Percentiles rank a stretch among this genome's conserved stretches.
Conservation (phyloP, 2,797 vertebrate genomes). For the Notolabrus celidotus region DNA sequence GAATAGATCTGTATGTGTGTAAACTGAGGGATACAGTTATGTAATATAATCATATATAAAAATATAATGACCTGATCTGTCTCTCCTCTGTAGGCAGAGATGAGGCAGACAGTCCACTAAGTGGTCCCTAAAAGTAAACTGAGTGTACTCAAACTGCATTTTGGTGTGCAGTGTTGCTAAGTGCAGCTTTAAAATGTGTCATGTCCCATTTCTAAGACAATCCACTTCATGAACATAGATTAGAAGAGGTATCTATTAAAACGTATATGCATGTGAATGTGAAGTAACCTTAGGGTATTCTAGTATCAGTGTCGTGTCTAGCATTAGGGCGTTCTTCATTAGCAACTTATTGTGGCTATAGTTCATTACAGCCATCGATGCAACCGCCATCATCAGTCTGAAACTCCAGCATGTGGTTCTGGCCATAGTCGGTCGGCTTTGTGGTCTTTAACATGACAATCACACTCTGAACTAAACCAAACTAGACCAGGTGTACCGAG, state of each 20-base stretch:
- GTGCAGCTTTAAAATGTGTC: conserved; percentile 55
- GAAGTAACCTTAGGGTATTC: conserved; percentile 37
- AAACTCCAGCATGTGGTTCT: conserved; percentile 55
- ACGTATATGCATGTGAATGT: conserved; percentile 62
- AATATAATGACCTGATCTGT: too few species aligned
- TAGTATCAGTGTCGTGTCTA: conserved; percentile 50
- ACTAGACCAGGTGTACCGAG: conserved; percentile 66
- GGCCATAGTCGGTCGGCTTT: conserved; percentile 61
- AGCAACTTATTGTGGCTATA: conserved; percentile 29
- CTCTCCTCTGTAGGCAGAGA: too few species aligned
- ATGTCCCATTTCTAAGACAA: conserved; percentile 40
- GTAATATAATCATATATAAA: too few species aligned
- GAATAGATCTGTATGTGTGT: neutral
- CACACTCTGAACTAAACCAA: conserved; percentile 75
- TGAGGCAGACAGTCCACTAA: neutral
- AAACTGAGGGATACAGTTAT: neutral
- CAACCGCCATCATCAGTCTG: conserved; percentile 25
- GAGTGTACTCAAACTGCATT: too few species aligned
- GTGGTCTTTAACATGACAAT: conserved; percentile 79
- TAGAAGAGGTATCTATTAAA: conserved; percentile 40
- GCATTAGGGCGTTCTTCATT: conserved; percentile 31
- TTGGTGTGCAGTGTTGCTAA: conserved; percentile 21
- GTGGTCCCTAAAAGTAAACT: too few species aligned
- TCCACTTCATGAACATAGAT: conserved; percentile 38
- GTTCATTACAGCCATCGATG: conserved; percentile 42